Evolutionary conservation across 1,140 invertebrate species (phyloP).

Genomic region (Contarinia nasturtii): DNA sequence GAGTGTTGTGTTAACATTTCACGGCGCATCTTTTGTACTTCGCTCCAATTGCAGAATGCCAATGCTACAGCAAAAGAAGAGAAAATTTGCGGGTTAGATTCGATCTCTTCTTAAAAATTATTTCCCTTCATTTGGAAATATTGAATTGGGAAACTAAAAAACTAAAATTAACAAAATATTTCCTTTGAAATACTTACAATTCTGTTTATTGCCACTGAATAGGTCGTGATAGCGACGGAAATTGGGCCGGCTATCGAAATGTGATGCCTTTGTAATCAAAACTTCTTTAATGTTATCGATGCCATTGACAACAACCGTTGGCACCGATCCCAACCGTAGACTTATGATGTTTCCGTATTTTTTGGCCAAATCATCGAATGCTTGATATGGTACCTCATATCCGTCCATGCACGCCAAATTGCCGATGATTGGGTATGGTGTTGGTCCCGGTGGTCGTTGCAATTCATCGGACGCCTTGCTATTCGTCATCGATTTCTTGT

Average conservation of each 20-base stretch:
- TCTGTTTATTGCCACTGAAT: conserved; percentile 43
- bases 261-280: conserved; percentile 33
- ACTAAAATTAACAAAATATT: not conserved
- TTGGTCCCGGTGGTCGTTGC: conserved; percentile 31
- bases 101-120: no score
- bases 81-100: conserved; percentile 4
- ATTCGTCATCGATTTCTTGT: not conserved
- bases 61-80: conserved; percentile 46
- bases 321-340: conserved; percentile 34
- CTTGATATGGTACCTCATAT: conserved; percentile 42
- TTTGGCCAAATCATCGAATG: conserved; percentile 32
- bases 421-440: conserved; percentile 36
- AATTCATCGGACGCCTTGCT: conserved; percentile 5
- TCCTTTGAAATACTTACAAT: conserved; percentile 39
- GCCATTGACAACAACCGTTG: conserved; percentile 42
- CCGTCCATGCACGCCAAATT: conserved; percentile 35
- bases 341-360: conserved; percentile 33
- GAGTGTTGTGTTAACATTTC: conserved; percentile 51
- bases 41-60: conserved; percentile 69
- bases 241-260: conserved; percentile 44
- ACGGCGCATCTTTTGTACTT: conserved; percentile 48
- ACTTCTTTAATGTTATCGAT: conserved; percentile 41
- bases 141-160: not conserved
- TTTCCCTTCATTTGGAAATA: not conserved
- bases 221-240: conserved; percentile 40